Conservation (phyloP, 2,113 vertebrate species). For the Thamnophis sirtalis region DNA sequence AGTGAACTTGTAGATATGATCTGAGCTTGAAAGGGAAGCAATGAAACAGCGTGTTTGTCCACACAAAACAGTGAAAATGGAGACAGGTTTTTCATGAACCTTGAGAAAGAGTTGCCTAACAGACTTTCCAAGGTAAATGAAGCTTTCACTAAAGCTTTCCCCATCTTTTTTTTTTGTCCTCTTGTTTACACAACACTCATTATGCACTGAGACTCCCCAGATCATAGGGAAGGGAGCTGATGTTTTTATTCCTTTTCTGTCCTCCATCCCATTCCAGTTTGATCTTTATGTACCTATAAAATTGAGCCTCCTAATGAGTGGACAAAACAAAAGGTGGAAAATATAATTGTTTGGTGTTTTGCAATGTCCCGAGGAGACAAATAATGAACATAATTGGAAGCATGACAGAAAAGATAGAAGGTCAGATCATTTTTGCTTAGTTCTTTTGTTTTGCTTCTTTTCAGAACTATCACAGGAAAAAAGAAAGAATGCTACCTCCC, state of each 20-base stretch:
- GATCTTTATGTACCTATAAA: slow-evolving; percentile 29
- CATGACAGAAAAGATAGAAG: slow-evolving; percentile 12
- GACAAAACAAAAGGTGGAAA: slow-evolving; percentile 19
- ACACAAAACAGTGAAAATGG: slow-evolving; percentile 44
- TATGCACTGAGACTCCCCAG: slow-evolving; percentile 43
- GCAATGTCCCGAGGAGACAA: slow-evolving; percentile 21
- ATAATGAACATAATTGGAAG: slow-evolving; percentile 22
- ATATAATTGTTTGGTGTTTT: neutral
- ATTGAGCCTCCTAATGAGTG: slow-evolving; percentile 38
- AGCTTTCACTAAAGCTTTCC: slow-evolving; percentile 39
- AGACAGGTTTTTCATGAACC: slow-evolving; percentile 15
- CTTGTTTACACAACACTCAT: slow-evolving; percentile 39
- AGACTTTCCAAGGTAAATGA: slow-evolving; percentile 40
- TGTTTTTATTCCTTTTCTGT: slow-evolving; percentile 1
- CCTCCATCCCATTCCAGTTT: neutral
- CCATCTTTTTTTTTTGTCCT: neutral
- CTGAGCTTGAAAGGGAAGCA: slow-evolving; percentile 14
- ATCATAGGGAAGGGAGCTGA: slow-evolving; percentile 19
- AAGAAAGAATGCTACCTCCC: neutral
- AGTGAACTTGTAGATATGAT: slow-evolving; percentile 3
- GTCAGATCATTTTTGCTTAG: slow-evolving; percentile 9
- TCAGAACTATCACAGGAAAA: neutral
- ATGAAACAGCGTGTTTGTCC: slow-evolving; percentile 4
- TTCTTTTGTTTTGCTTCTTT: slow-evolving; percentile 16
- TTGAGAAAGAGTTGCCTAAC: slow-evolving; percentile 24